phyloP scores from a whole-genome alignment of 2,888 invertebrate species.

The Torymus auratus region DNA sequence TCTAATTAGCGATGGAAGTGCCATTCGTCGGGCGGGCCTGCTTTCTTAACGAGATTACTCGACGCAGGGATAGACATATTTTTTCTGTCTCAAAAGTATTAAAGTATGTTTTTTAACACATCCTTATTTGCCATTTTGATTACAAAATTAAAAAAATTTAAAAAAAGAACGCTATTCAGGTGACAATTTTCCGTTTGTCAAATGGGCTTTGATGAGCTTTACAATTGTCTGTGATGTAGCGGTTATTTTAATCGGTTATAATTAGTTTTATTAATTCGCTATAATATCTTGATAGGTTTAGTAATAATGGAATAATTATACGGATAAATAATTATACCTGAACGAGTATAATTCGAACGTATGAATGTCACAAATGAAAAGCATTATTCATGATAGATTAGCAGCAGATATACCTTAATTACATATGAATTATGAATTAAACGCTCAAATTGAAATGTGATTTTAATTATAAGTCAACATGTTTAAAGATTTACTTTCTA shows the following conservation, averaged over 20 bases:
- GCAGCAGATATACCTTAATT: conserved; percentile 19
- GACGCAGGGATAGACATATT: background rate
- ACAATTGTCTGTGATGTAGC: too few relatives aligned
- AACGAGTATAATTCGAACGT: conserved; percentile 1
- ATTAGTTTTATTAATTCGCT: too few relatives aligned
- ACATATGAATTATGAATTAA: conserved; percentile 28
- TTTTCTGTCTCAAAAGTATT: conserved; percentile 21
- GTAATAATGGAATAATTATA: background rate
- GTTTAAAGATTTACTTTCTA: conserved; percentile 32
- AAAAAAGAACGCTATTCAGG: too few relatives aligned
- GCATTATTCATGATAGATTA: conserved; percentile 31
- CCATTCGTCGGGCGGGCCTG: conserved; percentile 62
- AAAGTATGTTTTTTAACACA: background rate
- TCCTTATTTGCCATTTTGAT: too few relatives aligned
- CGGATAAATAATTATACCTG: background rate
- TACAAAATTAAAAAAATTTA: too few relatives aligned
- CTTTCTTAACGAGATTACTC: conserved; percentile 70
- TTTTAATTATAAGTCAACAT: conserved; percentile 17
- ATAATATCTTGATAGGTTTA: background rate
- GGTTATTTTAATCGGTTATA: too few relatives aligned
- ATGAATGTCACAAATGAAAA: background rate
- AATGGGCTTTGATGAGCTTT: too few relatives aligned
- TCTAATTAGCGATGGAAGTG: conserved; percentile 68
- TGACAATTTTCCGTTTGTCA: too few relatives aligned
- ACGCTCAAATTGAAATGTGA: background rate